phyloP scores from a whole-genome alignment of 2,113 vertebrate genomes.

The Proterorhinus semilunaris region DNA sequence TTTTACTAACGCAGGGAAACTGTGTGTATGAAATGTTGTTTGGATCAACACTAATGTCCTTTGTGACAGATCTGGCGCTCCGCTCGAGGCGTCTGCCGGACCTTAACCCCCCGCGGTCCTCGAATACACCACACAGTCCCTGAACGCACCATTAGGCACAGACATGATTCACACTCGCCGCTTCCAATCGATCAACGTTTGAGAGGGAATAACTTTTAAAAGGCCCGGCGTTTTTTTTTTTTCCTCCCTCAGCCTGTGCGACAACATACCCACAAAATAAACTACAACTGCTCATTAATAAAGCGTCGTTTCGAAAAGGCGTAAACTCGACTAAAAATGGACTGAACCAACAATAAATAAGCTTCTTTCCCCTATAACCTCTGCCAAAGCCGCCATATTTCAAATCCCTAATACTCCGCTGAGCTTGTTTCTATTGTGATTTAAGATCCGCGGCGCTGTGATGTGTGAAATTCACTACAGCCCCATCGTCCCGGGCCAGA shows the following conservation, averaged over 20 bases:
- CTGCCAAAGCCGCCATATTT: not conserved
- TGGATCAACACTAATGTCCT: not conserved
- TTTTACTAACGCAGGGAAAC: not conserved
- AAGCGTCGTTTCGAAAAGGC: not conserved
- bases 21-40: not conserved
- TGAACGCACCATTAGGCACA: slow-evolving; percentile 8
- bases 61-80: not conserved
- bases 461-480: slow-evolving; percentile 61
- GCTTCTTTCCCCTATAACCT: not conserved
- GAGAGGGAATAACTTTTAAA: not conserved
- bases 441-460: slow-evolving; percentile 27
- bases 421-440: slow-evolving; percentile 5
- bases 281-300: not conserved
- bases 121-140: slow-evolving; percentile 1
- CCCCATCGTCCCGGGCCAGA: slow-evolving; percentile 10
- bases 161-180: not conserved
- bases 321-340: not conserved
- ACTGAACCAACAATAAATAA: not conserved
- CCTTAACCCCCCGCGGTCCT: slow-evolving; percentile 7
- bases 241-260: not conserved
- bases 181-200: not conserved
- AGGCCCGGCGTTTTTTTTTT: not conserved
- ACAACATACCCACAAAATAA: not conserved
- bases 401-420: not conserved
- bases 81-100: not conserved